phyloP scores from a whole-genome alignment of 2,888 invertebrate genomes.

The Phaedon cochleariae region DNA sequence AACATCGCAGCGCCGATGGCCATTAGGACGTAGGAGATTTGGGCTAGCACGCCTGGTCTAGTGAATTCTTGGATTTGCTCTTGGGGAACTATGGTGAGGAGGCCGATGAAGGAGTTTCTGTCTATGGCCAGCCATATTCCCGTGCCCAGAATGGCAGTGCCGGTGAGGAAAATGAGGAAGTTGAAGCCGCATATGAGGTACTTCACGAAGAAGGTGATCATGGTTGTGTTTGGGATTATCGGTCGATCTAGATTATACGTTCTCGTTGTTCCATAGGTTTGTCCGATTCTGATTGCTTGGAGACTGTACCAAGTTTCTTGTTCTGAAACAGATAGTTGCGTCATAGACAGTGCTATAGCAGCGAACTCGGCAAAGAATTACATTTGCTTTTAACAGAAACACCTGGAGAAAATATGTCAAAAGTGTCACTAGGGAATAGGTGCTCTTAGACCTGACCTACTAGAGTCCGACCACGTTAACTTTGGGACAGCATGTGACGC shows the following conservation, averaged over 20 bases:
- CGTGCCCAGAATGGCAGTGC: slow-evolving; percentile 70
- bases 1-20: slow-evolving; percentile 75
- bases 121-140: slow-evolving; percentile 77
- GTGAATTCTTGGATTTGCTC: slow-evolving; percentile 68
- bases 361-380: too few relatives aligned
- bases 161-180: slow-evolving; percentile 73
- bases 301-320: background rate
- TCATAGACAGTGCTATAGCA: too few relatives aligned
- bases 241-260: too few relatives aligned
- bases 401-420: too few relatives aligned
- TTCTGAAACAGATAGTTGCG: too few relatives aligned
- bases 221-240: slow-evolving; percentile 1
- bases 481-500: too few relatives aligned
- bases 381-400: too few relatives aligned
- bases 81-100: slow-evolving; percentile 67
- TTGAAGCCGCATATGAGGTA: slow-evolving; percentile 77
- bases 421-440: too few relatives aligned
- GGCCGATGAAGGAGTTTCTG: slow-evolving; percentile 71
- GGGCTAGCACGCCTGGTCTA: slow-evolving; percentile 71
- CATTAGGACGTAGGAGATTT: slow-evolving; percentile 74
- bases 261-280: too few relatives aligned
- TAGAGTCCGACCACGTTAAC: too few relatives aligned
- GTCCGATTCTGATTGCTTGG: too few relatives aligned
- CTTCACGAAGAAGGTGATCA: slow-evolving; percentile 69
- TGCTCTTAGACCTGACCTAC: too few relatives aligned